Conservation (phyloP, 2,113 vertebrate species). For the Sander lucioperca region DNA sequence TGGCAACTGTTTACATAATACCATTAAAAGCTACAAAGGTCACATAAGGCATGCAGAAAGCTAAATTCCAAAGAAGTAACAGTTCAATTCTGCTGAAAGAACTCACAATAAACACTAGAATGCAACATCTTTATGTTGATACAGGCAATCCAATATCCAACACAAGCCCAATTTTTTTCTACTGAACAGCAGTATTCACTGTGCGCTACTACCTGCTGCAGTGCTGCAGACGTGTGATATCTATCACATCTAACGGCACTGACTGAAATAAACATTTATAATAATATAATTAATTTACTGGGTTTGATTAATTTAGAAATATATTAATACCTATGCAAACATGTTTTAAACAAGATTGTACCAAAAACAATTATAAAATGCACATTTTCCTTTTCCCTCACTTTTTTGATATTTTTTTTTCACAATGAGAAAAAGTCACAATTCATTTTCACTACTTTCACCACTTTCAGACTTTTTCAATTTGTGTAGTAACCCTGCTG, state of each 20-base stretch:
- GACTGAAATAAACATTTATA: background rate
- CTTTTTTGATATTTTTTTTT: background rate
- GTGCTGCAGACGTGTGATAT: background rate
- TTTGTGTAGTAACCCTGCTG: no score
- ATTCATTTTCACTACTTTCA: background rate
- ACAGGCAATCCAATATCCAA: slow-evolving; percentile 1
- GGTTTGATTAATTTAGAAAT: no score
- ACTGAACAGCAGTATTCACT: background rate
- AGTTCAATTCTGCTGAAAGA: background rate
- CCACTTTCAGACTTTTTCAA: background rate
- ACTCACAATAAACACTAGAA: slow-evolving; percentile 12
- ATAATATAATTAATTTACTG: no score
- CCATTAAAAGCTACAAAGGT: background rate
- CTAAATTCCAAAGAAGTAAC: background rate
- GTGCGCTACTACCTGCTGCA: background rate
- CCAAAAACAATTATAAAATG: background rate
- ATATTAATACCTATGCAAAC: background rate
- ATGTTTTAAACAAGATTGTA: background rate
- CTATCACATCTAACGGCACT: background rate
- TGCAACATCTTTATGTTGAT: background rate
- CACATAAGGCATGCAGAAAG: background rate
- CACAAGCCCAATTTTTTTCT: background rate
- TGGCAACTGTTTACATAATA: background rate
- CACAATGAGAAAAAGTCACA: background rate
- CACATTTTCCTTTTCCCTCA: background rate